Evolutionary conservation across 2,113 vertebrate species (phyloP).

Genomic region (Capreolus pygargus): DNA sequence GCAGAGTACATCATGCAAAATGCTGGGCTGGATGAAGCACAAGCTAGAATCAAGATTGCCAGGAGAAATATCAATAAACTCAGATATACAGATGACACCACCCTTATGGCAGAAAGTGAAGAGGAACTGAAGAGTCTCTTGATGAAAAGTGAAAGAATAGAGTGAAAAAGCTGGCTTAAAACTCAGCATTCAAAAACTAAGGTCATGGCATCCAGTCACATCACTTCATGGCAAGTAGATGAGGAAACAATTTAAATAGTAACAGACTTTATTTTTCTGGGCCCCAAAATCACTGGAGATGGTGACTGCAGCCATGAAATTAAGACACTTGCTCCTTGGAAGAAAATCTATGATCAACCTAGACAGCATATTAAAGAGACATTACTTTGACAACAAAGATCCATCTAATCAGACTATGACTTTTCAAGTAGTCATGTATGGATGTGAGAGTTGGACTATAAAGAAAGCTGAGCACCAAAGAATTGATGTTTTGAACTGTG

Average conservation of each 20-base stretch:
- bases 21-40: not conserved
- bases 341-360: not conserved
- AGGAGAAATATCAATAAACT: not conserved
- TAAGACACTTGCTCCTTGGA: not conserved
- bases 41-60: not conserved
- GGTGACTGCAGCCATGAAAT: not conserved
- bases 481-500: not conserved
- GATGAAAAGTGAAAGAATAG: not conserved
- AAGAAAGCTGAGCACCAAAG: not conserved
- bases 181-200: not conserved
- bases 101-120: not conserved
- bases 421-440: not conserved
- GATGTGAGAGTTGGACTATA: not conserved
- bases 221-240: not conserved
- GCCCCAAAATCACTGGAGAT: not conserved
- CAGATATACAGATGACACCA: not conserved
- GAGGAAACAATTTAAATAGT: no score
- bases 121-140: not conserved
- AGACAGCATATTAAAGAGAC: not conserved
- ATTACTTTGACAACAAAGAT: not conserved
- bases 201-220: not conserved
- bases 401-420: not conserved
- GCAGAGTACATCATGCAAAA: not conserved
- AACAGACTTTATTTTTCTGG: not conserved
- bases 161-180: not conserved